Evolutionary conservation across 1,140 invertebrate genomes (phyloP), one percentile per base, ranked within the genome.

Genomic region (Anastrepha obliqua): DNA sequence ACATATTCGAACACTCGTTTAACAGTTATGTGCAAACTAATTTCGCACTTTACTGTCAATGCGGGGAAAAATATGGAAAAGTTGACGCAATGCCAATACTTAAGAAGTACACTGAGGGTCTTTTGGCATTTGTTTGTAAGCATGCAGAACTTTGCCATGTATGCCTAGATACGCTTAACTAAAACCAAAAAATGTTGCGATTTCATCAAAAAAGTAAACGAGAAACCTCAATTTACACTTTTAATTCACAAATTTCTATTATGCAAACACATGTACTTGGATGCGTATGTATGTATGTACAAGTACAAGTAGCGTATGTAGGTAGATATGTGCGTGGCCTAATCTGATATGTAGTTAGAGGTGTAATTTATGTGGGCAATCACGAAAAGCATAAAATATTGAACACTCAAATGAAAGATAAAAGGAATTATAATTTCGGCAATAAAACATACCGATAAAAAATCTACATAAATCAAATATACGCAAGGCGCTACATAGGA

Each of bases 171-270:
- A 11, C 11, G 51, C 51, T 11, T 55, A 55, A 55, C 6, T 55
- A 55, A 11, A 55, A 55, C 29, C 29, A 55, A 55, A 55, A 11
- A 55, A 55, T 55, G 2, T 55, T n/a, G 13, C 15, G 67, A 74
- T 47, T 47, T 44, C 15, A 17, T 47, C 67, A 74, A 7, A 29
- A 47, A 74, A 74, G 67, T 74, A 74, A 74, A 74, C 13, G 67
- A 74, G 42, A 9, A 7, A 44, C 42, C 4, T 74, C 67, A 74
- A 74, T 74, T 74, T 74, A 74, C 67, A 47, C 67, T 74, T 74
- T 74, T 42, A 74, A 74, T 74, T 74, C 39, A 74, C 67, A 74
- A 74, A 74, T 74, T 74, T 0, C 44, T 74, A 39, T 47, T 74
- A 42, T 47, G 11, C 42, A 74, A 74, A 74, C 5, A 74, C 3